Evolutionary conservation across 2,888 invertebrate species (phyloP), one percentile per base, ranked within the genome.

Genomic region (Stenichneumon culpator): DNA sequence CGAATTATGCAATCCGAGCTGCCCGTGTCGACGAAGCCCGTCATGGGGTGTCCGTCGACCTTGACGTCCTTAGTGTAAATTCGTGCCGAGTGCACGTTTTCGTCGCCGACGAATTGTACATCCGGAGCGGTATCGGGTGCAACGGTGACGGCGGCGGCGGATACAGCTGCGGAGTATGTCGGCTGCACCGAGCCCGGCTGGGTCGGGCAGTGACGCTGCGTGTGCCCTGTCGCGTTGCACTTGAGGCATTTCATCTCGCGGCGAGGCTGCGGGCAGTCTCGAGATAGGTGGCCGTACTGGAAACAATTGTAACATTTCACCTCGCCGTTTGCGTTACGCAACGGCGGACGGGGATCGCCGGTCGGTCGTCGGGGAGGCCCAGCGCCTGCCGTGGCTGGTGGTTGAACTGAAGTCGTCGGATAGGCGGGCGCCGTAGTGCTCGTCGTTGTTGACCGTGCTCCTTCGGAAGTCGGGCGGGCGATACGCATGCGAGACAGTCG

Each of bases 1-100:
- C 78, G 79, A 11, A 89, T 86, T 0, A 86, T 87, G 74, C 89
- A 89, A 19, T 88, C 87, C 3, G 89, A 88, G 77, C 89, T 88
- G 0, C 89, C 89, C 3, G 87, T 86, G 77, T 89, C 88, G 16
- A 88, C 77, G n/a, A 87, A 50, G 16, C 73, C 86, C 9, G 68
- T 60, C 16, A 86, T 32, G 11, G 52, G 16, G 25, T 54, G 4
- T 5, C 44, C 77, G 57, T 63, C 57, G 14, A 65, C 75, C 16
- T 60, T 47, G 6, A 63, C 85, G 57, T 7, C 79, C 36, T 63
- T 79, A 19, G 81, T 67, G 52, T 72, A 72, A n/a, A 28, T 52
- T 54, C 28, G 32, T 9, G 72, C 47, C n/a, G 72, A 72, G 16
- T 47, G 52, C 11, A 65, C 19, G 4, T 52, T 28, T 3, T n/a